phyloP scores from a whole-genome alignment of 1,140 invertebrate genomes.

The Drosophila sechellia region DNA sequence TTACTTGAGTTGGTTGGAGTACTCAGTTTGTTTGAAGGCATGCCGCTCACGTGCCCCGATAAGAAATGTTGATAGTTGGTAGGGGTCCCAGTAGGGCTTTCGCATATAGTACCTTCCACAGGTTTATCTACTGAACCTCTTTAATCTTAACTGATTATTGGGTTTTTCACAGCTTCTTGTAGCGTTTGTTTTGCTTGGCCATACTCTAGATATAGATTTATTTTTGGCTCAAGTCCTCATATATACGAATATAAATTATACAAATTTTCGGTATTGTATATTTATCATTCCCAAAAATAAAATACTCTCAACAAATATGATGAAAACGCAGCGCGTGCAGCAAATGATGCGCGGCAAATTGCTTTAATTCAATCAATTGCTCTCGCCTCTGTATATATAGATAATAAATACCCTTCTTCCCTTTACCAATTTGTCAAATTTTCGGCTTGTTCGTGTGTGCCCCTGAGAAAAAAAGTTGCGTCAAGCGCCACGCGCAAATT shows the following conservation, averaged over 20 bases:
- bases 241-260: conserved; percentile 14
- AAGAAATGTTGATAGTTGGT: conserved; percentile 1
- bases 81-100: background rate
- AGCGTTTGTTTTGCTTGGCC: conserved; percentile 7
- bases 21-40: background rate
- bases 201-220: conserved; percentile 16
- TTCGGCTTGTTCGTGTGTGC: conserved; percentile 19
- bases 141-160: conserved; percentile 19
- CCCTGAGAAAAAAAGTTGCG: conserved; percentile 22
- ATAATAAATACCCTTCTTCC: background rate
- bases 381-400: background rate
- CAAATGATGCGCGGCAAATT: conserved; percentile 26
- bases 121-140: background rate
- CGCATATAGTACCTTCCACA: background rate
- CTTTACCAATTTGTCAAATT: conserved; percentile 37
- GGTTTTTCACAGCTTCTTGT: background rate
- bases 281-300: conserved; percentile 49
- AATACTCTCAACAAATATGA: conserved; percentile 23
- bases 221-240: conserved; percentile 33
- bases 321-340: conserved; percentile 45
- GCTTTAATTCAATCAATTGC: conserved; percentile 60
- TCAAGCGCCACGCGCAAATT: conserved; percentile 57
- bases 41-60: conserved; percentile 13
- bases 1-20: conserved; percentile 26
- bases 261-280: conserved; percentile 24